Conservation (phyloP, 2,113 vertebrate genomes). For the Poicephalus gulielmi region DNA sequence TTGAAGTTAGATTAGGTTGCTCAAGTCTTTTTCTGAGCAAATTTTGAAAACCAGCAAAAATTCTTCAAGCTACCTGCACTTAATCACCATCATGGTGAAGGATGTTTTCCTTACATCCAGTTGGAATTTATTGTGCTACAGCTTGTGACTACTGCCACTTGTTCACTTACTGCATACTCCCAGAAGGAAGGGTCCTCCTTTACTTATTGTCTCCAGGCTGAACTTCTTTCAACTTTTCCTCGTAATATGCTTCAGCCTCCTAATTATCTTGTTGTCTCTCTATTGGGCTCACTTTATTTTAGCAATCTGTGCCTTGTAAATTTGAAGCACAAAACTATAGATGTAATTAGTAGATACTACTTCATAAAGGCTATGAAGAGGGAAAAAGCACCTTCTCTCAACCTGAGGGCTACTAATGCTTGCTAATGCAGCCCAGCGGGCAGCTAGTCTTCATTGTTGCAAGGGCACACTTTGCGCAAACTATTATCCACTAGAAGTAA, state of each 20-base stretch:
- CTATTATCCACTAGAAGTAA: not conserved
- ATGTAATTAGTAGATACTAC: not conserved
- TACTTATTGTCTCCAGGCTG: not conserved
- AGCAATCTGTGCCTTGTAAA: not conserved
- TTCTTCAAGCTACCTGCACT: not conserved
- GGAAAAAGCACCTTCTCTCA: not conserved
- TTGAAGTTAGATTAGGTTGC: not conserved
- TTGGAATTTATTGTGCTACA: not conserved
- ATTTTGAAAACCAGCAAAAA: not conserved
- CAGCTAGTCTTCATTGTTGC: not conserved
- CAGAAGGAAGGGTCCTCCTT: not conserved
- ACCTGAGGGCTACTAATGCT: not conserved
- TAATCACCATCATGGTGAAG: not conserved
- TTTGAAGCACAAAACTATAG: not conserved
- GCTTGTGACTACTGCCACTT: not conserved
- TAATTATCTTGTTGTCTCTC: not conserved
- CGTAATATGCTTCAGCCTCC: not conserved
- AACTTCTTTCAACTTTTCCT: not conserved
- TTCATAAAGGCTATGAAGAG: not conserved
- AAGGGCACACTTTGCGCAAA: not conserved
- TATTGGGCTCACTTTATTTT: not conserved
- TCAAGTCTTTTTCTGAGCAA: not conserved
- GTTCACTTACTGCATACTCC: not conserved
- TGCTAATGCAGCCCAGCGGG: not conserved
- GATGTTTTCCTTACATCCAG: not conserved